Evolutionary conservation across 1,140 invertebrate species (phyloP).

Genomic region (Zaprionus kolodkinae): DNA sequence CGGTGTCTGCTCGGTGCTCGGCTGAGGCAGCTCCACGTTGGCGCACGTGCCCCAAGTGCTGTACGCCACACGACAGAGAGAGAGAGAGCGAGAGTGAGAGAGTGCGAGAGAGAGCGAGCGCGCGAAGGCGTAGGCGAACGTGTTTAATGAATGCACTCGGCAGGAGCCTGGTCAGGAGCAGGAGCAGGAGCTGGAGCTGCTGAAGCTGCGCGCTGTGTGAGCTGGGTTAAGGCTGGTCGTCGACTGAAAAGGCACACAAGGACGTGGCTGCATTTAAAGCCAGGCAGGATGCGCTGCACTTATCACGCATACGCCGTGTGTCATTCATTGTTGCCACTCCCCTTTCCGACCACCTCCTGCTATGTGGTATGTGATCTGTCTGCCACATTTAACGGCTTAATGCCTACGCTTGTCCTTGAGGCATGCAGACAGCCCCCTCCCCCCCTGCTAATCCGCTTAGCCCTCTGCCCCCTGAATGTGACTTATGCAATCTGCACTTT

Average conservation of each 20-base stretch:
- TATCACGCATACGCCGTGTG: slow-evolving; percentile 58
- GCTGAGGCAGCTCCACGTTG: slow-evolving; percentile 25
- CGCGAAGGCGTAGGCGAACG: slow-evolving; percentile 22
- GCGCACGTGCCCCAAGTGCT: slow-evolving; percentile 51
- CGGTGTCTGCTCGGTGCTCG: too few species aligned
- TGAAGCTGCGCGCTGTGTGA: slow-evolving; percentile 4
- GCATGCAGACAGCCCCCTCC: slow-evolving; percentile 18
- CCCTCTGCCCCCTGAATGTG: background rate
- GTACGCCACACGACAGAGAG: slow-evolving; percentile 21
- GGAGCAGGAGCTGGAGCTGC: slow-evolving; percentile 17
- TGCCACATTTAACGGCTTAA: slow-evolving; percentile 57
- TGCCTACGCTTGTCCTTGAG: slow-evolving; percentile 63
- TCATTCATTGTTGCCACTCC: background rate
- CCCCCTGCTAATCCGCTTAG: background rate
- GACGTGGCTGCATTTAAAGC: slow-evolving; percentile 52
- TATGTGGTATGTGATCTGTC: slow-evolving; percentile 1
- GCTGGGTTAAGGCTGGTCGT: slow-evolving; percentile 32
- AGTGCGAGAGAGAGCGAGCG: slow-evolving; percentile 24
- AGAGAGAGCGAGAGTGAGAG: slow-evolving; percentile 16
- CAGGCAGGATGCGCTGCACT: slow-evolving; percentile 17
- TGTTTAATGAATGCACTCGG: slow-evolving; percentile 27
- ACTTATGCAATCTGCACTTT: slow-evolving; percentile 5
- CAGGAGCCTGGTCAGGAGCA: slow-evolving; percentile 7
- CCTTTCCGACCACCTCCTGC: too few species aligned
- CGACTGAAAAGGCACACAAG: slow-evolving; percentile 51